Percentiles rank a stretch among this genome's conserved stretches.
Evolutionary conservation across 1,140 invertebrate species (phyloP).

Genomic region (Trichoplusia ni): DNA sequence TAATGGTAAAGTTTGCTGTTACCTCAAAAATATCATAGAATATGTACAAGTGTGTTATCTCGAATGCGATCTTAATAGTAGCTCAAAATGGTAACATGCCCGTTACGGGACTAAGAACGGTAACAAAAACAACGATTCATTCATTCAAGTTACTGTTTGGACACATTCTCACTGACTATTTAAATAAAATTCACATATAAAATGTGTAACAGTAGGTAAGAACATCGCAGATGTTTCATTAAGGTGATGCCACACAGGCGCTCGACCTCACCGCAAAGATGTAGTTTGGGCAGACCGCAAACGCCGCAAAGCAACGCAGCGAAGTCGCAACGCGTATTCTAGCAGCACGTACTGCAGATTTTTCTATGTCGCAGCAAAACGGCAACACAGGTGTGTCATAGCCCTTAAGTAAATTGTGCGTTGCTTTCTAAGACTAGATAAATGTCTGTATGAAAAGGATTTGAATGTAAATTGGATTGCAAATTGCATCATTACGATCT

Average conservation of each 20-base stretch:
- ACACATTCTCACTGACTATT: slow-evolving; percentile 18
- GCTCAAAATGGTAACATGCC: slow-evolving; percentile 21
- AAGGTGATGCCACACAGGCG: too few species aligned
- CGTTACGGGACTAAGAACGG: slow-evolving; percentile 24
- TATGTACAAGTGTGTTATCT: slow-evolving; percentile 20
- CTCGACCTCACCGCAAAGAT: too few species aligned
- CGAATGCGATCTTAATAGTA: slow-evolving; percentile 27
- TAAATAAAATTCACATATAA: slow-evolving; percentile 17
- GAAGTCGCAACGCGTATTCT: too few species aligned
- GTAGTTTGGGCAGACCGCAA: too few species aligned
- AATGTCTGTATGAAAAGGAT: slow-evolving; percentile 16
- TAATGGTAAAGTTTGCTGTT: slow-evolving; percentile 1
- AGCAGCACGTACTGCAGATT: too few species aligned
- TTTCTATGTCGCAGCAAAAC: too few species aligned
- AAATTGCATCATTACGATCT: slow-evolving; percentile 1
- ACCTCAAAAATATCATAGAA: neutral
- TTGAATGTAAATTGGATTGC: slow-evolving; percentile 15
- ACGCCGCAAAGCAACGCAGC: too few species aligned
- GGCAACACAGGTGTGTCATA: too few species aligned
- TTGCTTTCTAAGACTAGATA: neutral
- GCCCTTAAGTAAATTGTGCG: slow-evolving; percentile 8
- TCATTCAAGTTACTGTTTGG: slow-evolving; percentile 8
- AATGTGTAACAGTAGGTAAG: slow-evolving; percentile 7
- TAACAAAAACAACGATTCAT: slow-evolving; percentile 21
- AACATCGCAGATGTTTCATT: neutral